Conservation (phyloP, 2,888 invertebrate genomes). For the Trypoxylon attenuatum region DNA sequence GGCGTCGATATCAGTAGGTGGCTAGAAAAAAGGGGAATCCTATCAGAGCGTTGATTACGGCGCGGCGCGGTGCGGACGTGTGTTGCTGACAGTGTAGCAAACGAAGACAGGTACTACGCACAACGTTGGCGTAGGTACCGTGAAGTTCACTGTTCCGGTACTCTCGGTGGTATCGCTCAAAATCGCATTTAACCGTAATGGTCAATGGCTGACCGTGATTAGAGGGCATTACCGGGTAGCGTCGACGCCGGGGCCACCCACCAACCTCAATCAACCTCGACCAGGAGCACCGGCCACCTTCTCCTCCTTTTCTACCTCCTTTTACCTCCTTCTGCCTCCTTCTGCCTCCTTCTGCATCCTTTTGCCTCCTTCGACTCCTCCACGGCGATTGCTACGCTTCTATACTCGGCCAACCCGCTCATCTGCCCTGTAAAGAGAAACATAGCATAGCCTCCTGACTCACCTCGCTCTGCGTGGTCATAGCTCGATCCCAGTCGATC, state of each 20-base stretch:
- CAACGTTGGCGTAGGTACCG: conserved; percentile 28
- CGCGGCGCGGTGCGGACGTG: conserved; percentile 9
- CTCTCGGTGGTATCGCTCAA: conserved; percentile 58
- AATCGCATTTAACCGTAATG: conserved; percentile 69
- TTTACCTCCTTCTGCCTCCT: too few relatives aligned
- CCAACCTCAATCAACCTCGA: conserved; percentile 68
- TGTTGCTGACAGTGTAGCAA: conserved; percentile 5
- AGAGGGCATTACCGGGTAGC: conserved; percentile 66
- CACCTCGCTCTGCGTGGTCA: too few relatives aligned
- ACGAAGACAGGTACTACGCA: conserved; percentile 35
- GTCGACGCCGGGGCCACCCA: conserved; percentile 67
- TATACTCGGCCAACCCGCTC: conserved; percentile 22
- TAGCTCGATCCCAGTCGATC: too few relatives aligned
- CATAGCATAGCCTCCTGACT: too few relatives aligned
- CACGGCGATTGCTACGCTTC: conserved; percentile 36
- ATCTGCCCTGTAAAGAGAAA: conserved; percentile 10
- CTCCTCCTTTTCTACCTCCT: conserved; percentile 7
- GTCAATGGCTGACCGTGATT: conserved; percentile 67
- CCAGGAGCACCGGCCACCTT: conserved; percentile 31
- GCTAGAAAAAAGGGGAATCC: conserved; percentile 4
- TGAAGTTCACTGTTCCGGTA: conserved; percentile 5
- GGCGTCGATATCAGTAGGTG: not conserved
- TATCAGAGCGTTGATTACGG: too few relatives aligned
- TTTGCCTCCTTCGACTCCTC: conserved; percentile 19
- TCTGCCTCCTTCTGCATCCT: too few relatives aligned